Evolutionary conservation across 2,797 vertebrate genomes (phyloP), one percentile per base, ranked within the genome.

Genomic region (Atherinosoma microstoma): DNA sequence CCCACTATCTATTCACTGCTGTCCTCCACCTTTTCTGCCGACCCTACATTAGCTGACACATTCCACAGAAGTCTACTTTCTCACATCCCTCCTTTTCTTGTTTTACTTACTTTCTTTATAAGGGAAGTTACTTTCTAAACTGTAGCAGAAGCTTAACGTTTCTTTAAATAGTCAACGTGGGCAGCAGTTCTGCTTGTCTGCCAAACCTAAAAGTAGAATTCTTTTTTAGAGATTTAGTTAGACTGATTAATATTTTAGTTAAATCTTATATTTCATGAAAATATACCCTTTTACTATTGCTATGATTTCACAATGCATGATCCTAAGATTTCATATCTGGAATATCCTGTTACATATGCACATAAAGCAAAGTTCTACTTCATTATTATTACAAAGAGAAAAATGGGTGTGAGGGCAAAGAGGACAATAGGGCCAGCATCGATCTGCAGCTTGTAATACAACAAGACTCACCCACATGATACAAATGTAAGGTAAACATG

Each of bases 21-120:
- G 29, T 75, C 73, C 69, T 84, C 77, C 29, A 35, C 77, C 38
- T 59, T 75, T 76, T 76, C 78, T 80, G 77, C 53, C 47, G 1
- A 4, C 58, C 67, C 79, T 65, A 69, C 49, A 72, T 76, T 64
- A 73, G 67, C 59, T n/a, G 32, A 16, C 60, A 58, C 32, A 62
- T 61, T 64, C 34, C 65, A 73, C 51, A 75, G 67, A 59, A 30
- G 11, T 58, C 30, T 56, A 56, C 49, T 67, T 80, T 75, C 56
- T 24, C 57, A 51, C 56, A 45, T 36, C 54, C 2, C 3, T 20
- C 29, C 34, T 32, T 63, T 40, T 27, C 15, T 56, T 45, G 72
- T 63, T 45, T 70, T 62, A 20, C 29, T 62, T 36, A n/a, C 18
- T 45, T 54, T 11, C 34, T 34, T 1, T 27, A 4, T 7, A 27